These are phyloP conservation scores for Dryobates pubescens DNA, from an alignment of 2,797 vertebrate genomes.

Conservation along the genomic window DNA sequence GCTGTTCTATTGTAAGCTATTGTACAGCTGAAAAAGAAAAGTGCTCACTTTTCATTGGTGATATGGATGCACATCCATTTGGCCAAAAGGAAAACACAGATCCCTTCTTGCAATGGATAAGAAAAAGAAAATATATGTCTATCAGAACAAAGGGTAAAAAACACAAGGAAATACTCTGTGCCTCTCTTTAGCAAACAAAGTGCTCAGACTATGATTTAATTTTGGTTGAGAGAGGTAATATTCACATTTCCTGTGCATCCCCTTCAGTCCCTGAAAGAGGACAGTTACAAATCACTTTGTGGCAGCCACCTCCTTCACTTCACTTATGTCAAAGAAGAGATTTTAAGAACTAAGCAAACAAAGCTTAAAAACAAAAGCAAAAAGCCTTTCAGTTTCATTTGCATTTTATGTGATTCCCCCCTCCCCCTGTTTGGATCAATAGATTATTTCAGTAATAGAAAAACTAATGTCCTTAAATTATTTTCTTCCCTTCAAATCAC, in stretches of 20 bases:
- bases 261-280: background rate
- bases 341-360: slow-evolving; percentile 15
- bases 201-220: slow-evolving; percentile 15
- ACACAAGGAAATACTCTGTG: background rate
- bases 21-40: background rate
- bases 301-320: background rate
- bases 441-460: slow-evolving; percentile 52
- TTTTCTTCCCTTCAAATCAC: slow-evolving; percentile 57
- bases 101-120: background rate
- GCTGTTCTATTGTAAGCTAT: background rate
- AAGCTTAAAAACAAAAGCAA: background rate
- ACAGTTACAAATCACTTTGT: background rate
- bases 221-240: background rate
- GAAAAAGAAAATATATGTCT: background rate
- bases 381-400: background rate
- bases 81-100: background rate
- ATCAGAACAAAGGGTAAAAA: background rate
- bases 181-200: background rate
- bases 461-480: slow-evolving; percentile 60
- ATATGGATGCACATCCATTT: background rate
- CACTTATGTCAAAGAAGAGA: background rate
- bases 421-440: slow-evolving; percentile 48
- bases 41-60: background rate
- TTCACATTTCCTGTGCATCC: background rate
- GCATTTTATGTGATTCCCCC: slow-evolving; percentile 1